Evolutionary conservation across 1,140 invertebrate species (phyloP).

Genomic region (Pararge aegeria): DNA sequence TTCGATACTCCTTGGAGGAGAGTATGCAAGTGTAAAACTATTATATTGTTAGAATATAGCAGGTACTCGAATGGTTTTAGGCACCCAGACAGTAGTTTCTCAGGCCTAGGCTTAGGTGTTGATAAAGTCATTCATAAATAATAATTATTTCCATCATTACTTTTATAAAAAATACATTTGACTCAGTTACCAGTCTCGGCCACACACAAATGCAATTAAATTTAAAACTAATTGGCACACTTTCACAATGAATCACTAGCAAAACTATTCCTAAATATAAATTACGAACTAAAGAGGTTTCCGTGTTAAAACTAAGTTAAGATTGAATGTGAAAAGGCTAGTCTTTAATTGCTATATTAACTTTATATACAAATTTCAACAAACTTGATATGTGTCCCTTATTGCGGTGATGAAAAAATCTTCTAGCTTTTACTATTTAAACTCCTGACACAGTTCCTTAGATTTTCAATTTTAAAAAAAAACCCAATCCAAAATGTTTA

Average conservation of each 20-base stretch:
- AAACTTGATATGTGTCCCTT: conserved; percentile 44
- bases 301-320: conserved; percentile 30
- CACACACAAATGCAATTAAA: conserved; percentile 23
- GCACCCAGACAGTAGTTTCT: no score
- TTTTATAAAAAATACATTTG: background rate
- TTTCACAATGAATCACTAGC: conserved; percentile 76
- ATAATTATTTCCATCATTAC: background rate
- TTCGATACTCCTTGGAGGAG: no score
- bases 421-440: no score
- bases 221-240: conserved; percentile 75
- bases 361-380: conserved; percentile 35
- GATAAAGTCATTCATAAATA: background rate
- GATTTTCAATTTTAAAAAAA: no score
- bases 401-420: conserved; percentile 29
- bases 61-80: no score
- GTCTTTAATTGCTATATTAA: conserved; percentile 25
- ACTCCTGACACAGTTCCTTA: no score
- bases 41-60: no score
- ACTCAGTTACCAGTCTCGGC: background rate
- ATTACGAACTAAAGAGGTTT: conserved; percentile 64
- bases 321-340: conserved; percentile 18
- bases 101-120: no score
- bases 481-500: no score
- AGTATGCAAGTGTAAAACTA: no score
- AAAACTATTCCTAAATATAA: conserved; percentile 65